Evolutionary conservation across 2,888 invertebrate genomes (phyloP).

Genomic region (Drosophila koepferae): DNA sequence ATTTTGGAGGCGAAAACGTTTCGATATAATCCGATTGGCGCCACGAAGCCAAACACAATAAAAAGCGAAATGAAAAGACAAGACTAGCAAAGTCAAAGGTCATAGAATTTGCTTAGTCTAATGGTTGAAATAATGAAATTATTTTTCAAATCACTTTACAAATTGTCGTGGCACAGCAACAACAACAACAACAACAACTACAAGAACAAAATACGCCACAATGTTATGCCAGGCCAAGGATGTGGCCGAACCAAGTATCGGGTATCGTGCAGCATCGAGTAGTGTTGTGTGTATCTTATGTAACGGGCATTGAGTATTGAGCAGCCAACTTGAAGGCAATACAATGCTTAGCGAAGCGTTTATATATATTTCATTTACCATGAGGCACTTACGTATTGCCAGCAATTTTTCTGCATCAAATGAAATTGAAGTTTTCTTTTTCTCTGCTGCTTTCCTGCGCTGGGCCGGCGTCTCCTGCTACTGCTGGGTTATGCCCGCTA

Average conservation of each 20-base stretch:
- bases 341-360: conserved; percentile 67
- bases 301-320: conserved; percentile 11
- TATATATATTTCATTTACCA: conserved; percentile 78
- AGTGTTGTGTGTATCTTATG: conserved; percentile 11
- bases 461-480: neutral
- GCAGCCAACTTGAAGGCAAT: conserved; percentile 43
- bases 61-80: neutral
- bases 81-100: conserved; percentile 43
- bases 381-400: conserved; percentile 77
- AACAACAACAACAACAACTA: neutral
- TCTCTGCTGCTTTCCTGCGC: conserved; percentile 11
- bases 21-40: conserved; percentile 41
- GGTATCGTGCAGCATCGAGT: conserved; percentile 1
- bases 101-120: conserved; percentile 49
- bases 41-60: conserved; percentile 1
- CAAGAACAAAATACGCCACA: conserved; percentile 31
- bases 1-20: neutral
- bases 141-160: conserved; percentile 54
- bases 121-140: conserved; percentile 56
- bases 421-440: conserved; percentile 68
- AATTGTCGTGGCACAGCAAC: conserved; percentile 27
- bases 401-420: conserved; percentile 78
- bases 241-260: neutral
- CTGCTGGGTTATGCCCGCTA: conserved; percentile 17
- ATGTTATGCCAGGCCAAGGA: conserved; percentile 19